Evolutionary conservation across 2,113 vertebrate species (phyloP).

Genomic region (Zootoca vivipara): DNA sequence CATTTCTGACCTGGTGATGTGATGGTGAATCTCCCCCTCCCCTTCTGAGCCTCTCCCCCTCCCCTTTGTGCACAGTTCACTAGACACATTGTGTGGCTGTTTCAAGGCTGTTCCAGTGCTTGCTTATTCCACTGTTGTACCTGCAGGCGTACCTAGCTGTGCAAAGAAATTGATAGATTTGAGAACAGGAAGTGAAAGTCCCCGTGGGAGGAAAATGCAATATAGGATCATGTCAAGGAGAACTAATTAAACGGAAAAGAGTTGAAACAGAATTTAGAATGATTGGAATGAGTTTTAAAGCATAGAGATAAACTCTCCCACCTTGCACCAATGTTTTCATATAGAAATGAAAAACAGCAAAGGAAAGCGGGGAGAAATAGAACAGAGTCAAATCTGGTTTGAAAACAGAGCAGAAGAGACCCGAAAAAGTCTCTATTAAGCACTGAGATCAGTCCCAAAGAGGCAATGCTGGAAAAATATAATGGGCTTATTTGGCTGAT

Average conservation of each 20-base stretch:
- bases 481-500: background rate
- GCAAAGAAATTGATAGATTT: slow-evolving; percentile 9
- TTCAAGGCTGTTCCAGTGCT: background rate
- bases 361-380: background rate
- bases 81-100: background rate
- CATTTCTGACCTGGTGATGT: background rate
- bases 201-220: slow-evolving; percentile 9
- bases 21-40: background rate
- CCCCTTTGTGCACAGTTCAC: background rate
- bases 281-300: slow-evolving; percentile 7
- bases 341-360: background rate
- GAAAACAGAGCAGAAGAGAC: background rate
- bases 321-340: background rate
- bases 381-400: background rate
- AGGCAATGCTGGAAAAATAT: background rate
- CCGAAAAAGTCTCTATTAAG: background rate
- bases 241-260: slow-evolving; percentile 6
- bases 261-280: slow-evolving; percentile 20
- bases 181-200: background rate
- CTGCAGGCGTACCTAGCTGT: background rate
- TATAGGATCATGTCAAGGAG: slow-evolving; percentile 19
- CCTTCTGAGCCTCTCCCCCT: background rate
- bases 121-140: background rate
- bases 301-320: slow-evolving; percentile 5
- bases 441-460: background rate